Conservation (phyloP, 2,113 vertebrate genomes). For the Pseudopodoces humilis region DNA sequence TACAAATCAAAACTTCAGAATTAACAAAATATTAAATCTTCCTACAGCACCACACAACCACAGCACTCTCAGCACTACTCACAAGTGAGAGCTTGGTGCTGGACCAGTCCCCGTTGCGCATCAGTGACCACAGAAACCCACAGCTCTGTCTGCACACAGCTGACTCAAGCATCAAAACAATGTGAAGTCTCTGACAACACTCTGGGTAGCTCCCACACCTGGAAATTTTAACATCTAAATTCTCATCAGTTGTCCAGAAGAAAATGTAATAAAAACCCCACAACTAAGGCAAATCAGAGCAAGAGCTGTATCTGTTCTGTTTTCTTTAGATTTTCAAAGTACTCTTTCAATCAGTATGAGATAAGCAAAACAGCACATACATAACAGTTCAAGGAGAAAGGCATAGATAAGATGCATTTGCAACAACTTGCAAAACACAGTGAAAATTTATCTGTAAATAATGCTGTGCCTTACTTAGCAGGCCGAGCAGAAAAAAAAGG, state of each 20-base stretch:
- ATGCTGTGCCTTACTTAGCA: not conserved
- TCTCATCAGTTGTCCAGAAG: not conserved
- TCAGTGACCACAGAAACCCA: not conserved
- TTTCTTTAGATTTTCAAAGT: not conserved
- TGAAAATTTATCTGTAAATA: not conserved
- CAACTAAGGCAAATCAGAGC: not conserved
- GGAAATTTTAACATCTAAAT: not conserved
- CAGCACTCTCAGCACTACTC: not conserved
- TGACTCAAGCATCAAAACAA: not conserved
- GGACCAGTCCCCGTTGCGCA: rapidly evolving
- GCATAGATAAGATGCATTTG: not conserved
- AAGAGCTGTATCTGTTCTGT: not conserved
- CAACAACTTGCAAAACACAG: not conserved
- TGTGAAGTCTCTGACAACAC: rapidly evolving
- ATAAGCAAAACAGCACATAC: not conserved
- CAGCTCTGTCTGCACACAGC: not conserved
- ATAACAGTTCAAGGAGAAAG: not conserved
- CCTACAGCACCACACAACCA: not conserved
- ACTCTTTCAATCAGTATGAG: not conserved
- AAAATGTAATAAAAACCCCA: not conserved
- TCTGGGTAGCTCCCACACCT: not conserved
- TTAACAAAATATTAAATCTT: not conserved
- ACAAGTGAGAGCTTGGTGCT: rapidly evolving
- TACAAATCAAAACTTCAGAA: not conserved
- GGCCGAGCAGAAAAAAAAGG: not conserved